These are phyloP conservation scores for Sebastes goodei DNA, from an alignment of 2,797 vertebrate species.

Conservation along the genomic window DNA sequence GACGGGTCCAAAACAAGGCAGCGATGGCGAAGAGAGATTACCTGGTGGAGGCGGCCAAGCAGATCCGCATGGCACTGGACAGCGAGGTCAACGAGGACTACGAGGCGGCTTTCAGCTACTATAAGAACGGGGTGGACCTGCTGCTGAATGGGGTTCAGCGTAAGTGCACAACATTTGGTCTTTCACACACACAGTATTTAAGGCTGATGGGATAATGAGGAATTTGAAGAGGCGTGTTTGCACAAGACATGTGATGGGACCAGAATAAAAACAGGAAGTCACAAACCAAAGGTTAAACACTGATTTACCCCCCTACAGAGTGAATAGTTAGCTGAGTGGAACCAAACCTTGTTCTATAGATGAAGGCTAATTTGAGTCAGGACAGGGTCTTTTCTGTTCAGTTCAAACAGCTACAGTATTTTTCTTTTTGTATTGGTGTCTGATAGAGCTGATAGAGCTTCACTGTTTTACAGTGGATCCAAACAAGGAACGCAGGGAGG, in stretches of 20 bases:
- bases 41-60: constrained; percentile 95
- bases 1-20: constrained; percentile 62
- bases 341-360: not conserved
- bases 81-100: constrained; percentile 97
- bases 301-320: not conserved
- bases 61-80: constrained; percentile 96
- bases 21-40: constrained; percentile 91
- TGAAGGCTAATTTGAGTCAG: not conserved
- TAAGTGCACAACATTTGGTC: constrained; percentile 61
- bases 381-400: not conserved
- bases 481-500: constrained; percentile 94
- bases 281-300: constrained; percentile 18
- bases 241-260: constrained; percentile 51
- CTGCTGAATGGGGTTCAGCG: constrained; percentile 94
- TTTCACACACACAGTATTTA: not conserved
- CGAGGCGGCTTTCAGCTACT: constrained; percentile 97
- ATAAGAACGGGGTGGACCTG: constrained; percentile 96
- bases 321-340: not conserved
- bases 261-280: constrained; percentile 71
- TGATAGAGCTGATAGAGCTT: constrained; percentile 4
- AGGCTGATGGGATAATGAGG: not conserved
- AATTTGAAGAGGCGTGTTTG: constrained; percentile 7
- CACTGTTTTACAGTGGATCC: constrained; percentile 88
- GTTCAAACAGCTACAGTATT: not conserved
- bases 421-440: not conserved